phyloP scores from a whole-genome alignment of 2,113 vertebrate species.

The Pipa parva region DNA sequence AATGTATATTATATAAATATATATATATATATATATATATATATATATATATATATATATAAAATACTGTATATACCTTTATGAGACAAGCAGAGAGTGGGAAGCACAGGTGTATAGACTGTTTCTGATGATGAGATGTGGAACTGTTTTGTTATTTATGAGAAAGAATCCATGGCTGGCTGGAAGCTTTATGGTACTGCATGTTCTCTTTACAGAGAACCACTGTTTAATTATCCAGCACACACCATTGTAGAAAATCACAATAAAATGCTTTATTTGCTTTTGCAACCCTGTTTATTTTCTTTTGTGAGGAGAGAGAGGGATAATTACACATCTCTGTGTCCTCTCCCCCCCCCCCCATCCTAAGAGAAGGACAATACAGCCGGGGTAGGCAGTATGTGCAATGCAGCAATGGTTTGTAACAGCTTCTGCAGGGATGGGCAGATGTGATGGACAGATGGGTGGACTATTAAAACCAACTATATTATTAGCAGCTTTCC shows the following conservation, averaged over 20 bases:
- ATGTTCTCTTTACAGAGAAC: constrained; percentile 20
- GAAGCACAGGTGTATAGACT: constrained; percentile 19
- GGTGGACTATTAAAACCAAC: constrained; percentile 50
- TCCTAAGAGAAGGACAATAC: constrained; percentile 30
- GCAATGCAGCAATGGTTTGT: constrained; percentile 45
- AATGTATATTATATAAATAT: too few relatives aligned
- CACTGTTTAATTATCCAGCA: constrained; percentile 19
- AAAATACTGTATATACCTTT: too few relatives aligned
- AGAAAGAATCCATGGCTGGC: constrained; percentile 7
- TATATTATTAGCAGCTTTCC: constrained; percentile 53
- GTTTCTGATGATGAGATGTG: constrained; percentile 25
- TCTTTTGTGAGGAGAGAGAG: constrained; percentile 8
- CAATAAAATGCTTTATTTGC: constrained; percentile 31
- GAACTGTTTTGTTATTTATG: background rate
- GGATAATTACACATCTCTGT: constrained; percentile 22
- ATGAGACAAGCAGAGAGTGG: too few relatives aligned
- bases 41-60: too few relatives aligned
- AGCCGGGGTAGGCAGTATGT: constrained; percentile 40
- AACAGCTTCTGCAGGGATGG: constrained; percentile 47
- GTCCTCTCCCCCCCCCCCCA: constrained; percentile 45
- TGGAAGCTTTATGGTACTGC: constrained; percentile 14
- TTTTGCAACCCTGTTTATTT: constrained; percentile 29
- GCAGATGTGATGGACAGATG: constrained; percentile 56
- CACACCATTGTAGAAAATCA: constrained; percentile 4
- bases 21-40: too few relatives aligned